A percentile compares a stretch with the other conserved stretches of the same genome.
Evolutionary conservation across 2,113 vertebrate species (phyloP).

Genomic region (Narcine bancroftii): DNA sequence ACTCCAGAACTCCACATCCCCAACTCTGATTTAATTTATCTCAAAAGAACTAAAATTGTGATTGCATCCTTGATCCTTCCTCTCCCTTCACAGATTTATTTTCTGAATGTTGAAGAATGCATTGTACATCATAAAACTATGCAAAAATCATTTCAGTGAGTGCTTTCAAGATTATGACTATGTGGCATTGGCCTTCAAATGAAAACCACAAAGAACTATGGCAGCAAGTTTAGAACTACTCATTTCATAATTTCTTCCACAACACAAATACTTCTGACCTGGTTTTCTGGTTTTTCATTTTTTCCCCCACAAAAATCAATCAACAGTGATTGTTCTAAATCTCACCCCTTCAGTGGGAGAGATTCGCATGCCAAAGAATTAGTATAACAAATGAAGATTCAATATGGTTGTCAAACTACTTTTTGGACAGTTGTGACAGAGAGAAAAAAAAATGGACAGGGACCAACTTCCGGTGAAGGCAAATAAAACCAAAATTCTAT

Average conservation of each 20-base stretch:
- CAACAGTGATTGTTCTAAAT: not conserved
- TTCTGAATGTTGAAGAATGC: not conserved
- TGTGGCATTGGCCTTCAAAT: not conserved
- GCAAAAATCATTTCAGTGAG: not conserved
- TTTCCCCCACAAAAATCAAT: not conserved
- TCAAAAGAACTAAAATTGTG: not conserved
- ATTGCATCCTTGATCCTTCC: not conserved
- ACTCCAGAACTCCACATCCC: not conserved
- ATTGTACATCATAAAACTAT: not conserved
- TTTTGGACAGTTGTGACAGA: not conserved
- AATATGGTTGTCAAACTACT: not conserved
- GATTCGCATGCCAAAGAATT: not conserved
- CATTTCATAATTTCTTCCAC: not conserved
- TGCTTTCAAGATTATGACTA: not conserved
- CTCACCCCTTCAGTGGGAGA: not conserved
- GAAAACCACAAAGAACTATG: not conserved
- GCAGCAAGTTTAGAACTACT: not conserved
- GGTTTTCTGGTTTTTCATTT: not conserved
- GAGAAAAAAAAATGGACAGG: not conserved
- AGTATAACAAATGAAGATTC: not conserved
- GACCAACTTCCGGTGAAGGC: not conserved
- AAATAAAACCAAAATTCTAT: not conserved
- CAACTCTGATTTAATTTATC: too few species aligned
- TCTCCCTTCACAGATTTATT: not conserved
- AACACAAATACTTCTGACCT: not conserved